These are phyloP conservation scores for Corythoichthys intestinalis DNA, from an alignment of 2,113 vertebrate genomes.

Conservation along the genomic window DNA sequence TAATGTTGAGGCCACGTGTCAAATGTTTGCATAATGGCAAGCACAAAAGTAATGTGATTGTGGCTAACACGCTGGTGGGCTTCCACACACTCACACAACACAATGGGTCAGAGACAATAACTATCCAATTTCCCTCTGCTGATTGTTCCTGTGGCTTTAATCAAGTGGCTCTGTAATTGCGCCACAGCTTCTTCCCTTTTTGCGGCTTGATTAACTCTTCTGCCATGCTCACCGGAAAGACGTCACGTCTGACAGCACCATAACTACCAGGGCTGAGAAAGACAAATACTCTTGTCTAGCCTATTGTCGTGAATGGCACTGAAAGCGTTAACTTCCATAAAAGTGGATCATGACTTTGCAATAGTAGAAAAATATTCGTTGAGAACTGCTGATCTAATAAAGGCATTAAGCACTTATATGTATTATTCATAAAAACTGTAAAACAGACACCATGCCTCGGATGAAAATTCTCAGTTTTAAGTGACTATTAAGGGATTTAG, in stretches of 20 bases:
- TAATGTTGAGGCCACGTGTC: not conserved
- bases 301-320: too few species aligned
- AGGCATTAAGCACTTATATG: not conserved
- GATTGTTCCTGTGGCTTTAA: slow-evolving; percentile 18
- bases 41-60: not conserved
- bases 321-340: not conserved
- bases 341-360: not conserved
- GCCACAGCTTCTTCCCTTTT: slow-evolving; percentile 13
- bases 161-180: slow-evolving; percentile 25
- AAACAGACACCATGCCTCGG: not conserved
- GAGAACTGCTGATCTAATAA: not conserved
- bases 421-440: not conserved
- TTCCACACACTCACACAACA: too few species aligned
- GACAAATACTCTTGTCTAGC: too few species aligned
- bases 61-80: not conserved
- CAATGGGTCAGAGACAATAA: not conserved
- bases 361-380: not conserved
- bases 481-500: not conserved
- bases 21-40: not conserved
- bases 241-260: not conserved
- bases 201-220: slow-evolving; percentile 31
- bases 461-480: not conserved
- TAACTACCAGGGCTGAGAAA: not conserved
- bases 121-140: slow-evolving; percentile 9
- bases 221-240: not conserved